These are phyloP conservation scores for Anthopleura xanthogrammica DNA, from an alignment of 92 coral and sea anemone genomes.

Conservation along the genomic window DNA sequence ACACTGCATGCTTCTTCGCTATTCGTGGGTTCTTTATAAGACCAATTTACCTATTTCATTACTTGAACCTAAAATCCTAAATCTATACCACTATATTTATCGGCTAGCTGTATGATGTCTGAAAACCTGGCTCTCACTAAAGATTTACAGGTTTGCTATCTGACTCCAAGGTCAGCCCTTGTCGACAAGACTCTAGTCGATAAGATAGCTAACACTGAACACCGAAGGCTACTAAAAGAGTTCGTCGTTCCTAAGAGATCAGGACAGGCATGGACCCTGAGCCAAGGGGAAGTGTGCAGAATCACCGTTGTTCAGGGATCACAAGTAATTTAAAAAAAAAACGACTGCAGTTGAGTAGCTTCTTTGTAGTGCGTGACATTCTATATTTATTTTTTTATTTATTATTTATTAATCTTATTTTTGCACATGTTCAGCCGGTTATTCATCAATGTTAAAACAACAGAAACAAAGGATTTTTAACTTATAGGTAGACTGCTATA, in stretches of 20 bases:
- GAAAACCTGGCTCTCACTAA: not conserved
- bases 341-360: not conserved
- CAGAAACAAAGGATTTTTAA: too few species aligned
- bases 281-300: not conserved
- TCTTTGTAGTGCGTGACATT: too few species aligned
- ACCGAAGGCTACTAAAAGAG: not conserved
- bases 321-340: not conserved
- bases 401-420: too few species aligned
- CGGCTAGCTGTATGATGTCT: not conserved
- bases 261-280: not conserved
- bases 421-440: too few species aligned
- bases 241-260: not conserved
- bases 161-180: not conserved
- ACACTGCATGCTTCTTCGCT: too few species aligned
- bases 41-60: too few species aligned
- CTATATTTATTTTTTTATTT: too few species aligned
- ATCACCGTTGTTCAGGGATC: not conserved
- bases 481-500: too few species aligned
- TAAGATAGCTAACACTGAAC: not conserved
- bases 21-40: too few species aligned
- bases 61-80: too few species aligned
- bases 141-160: not conserved
- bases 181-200: not conserved
- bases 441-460: too few species aligned
- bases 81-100: too few species aligned